Percentiles rank a stretch among this genome's conserved stretches.
phyloP scores from a whole-genome alignment of 2,797 vertebrate genomes.

The Macroramphosus scolopax region DNA sequence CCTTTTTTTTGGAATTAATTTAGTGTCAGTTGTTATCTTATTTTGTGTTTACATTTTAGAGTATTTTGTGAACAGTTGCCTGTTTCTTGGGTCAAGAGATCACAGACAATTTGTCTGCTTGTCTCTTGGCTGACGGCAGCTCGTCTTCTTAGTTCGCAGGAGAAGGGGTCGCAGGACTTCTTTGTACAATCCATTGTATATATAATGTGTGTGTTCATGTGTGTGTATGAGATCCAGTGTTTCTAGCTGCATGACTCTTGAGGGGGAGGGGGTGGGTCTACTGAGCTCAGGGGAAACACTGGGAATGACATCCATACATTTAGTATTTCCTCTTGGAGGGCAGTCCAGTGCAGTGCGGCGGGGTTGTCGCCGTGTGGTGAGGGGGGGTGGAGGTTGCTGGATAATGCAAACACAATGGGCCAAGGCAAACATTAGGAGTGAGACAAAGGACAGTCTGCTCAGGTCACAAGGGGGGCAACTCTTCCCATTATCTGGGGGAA shows the following conservation, averaged over 20 bases:
- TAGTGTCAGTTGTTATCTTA: no score
- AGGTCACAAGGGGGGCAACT: slow-evolving; percentile 71
- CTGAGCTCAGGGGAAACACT: slow-evolving; percentile 47
- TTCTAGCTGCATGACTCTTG: slow-evolving; percentile 39
- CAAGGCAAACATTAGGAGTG: slow-evolving; percentile 87
- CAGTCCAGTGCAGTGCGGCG: slow-evolving; percentile 42
- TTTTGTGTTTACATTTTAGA: slow-evolving; percentile 24
- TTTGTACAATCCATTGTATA: slow-evolving; percentile 22
- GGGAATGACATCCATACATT: slow-evolving; percentile 80
- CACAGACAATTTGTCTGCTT: slow-evolving; percentile 60
- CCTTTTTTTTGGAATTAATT: no score
- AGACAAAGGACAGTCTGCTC: slow-evolving; percentile 80
- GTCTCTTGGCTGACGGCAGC: slow-evolving; percentile 46
- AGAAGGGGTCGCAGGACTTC: slow-evolving; percentile 23
- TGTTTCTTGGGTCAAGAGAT: slow-evolving; percentile 54
- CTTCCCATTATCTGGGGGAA: slow-evolving; percentile 73
- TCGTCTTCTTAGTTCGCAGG: slow-evolving; percentile 34
- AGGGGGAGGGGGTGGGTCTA: slow-evolving; percentile 24
- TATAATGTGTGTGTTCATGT: slow-evolving; percentile 2
- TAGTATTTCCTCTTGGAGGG: slow-evolving; percentile 67
- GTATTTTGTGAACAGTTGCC: slow-evolving; percentile 16
- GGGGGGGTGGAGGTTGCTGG: slow-evolving; percentile 50
- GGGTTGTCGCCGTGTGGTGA: slow-evolving; percentile 48
- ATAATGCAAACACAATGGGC: slow-evolving; percentile 80
- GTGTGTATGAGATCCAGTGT: slow-evolving; percentile 15